Evolutionary conservation across 2,797 vertebrate genomes (phyloP), one percentile per base, ranked within the genome.

Genomic region (Urocyon cinereoargenteus): DNA sequence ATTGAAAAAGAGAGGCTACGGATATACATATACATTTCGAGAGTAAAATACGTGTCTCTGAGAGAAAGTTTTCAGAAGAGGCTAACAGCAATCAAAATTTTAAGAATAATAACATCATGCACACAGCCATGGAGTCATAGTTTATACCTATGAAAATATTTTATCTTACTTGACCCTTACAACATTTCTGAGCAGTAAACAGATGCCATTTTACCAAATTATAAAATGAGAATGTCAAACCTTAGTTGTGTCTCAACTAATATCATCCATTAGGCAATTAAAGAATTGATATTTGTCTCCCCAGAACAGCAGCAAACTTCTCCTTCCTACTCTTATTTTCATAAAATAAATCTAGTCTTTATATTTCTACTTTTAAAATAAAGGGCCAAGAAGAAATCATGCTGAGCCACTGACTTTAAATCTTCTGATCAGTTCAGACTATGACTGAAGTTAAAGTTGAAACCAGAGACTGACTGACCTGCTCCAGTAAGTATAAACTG

Each of bases 371-470:
- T 84, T 94, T 34, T 84, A 95, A 96, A 15, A 19, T 57, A 92
- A 95, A 57, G n/a, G 73, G 59, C 24, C 70, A 96, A 93, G 87
- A 75, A 70, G 55, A 96, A 93, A 97, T 92, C 88, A 95, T 97
- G 90, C 66, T 88, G 61, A 6, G 86, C 61, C 77, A 95, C 0
- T 87, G 87, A 91, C 61, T 66, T 95, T 87, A 87, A 96, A 92
- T 72, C 90, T 83, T 87, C 36, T 8, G 9, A 93, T 75, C 72
- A 90, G 83, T 91, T 96, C 21, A 87, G 28, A 90, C 45, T 34
- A 55, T n/a, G 61, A 70, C 45, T 51, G 75, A 96, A 31, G 55
- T 49, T 73, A 95, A 93, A 57, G 86, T 18, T 90, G 93, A 96
- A 94, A 94, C 36, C 55, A 81, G 68, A 96, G 53, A 91, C 24